A percentile compares a stretch with the other conserved stretches of the same genome.
phyloP scores from a whole-genome alignment of 2,113 vertebrate genomes.

The Sturnira hondurensis region DNA sequence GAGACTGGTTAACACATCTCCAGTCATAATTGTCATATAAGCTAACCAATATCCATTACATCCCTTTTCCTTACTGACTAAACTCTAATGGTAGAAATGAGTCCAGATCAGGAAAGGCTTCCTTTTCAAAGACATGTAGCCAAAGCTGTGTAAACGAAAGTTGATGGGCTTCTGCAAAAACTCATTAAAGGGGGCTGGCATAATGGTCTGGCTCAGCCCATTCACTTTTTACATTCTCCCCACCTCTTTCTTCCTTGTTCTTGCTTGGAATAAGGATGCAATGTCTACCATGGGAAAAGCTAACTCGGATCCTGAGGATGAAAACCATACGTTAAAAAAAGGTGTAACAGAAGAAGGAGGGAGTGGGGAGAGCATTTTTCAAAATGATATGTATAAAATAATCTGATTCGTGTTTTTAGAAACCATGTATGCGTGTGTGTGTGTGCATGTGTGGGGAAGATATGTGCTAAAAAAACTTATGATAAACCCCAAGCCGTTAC shows the following conservation, averaged over 20 bases:
- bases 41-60: background rate
- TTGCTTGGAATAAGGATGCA: background rate
- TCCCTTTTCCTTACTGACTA: background rate
- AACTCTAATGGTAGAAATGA: background rate
- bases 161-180: background rate
- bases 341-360: background rate
- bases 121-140: background rate
- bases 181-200: background rate
- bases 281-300: background rate
- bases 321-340: background rate
- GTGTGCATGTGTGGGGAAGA: background rate
- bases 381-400: background rate
- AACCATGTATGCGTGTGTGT: background rate
- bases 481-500: background rate
- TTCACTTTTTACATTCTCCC: background rate
- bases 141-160: background rate
- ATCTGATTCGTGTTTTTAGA: background rate
- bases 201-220: background rate
- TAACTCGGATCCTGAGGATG: background rate
- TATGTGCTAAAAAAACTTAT: background rate
- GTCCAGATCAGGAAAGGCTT: background rate
- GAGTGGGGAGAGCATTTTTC: background rate
- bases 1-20: background rate
- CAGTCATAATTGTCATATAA: background rate
- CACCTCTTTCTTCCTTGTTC: background rate